Conservation (phyloP, 2,888 invertebrate genomes). For the Matsumyia berberina region DNA sequence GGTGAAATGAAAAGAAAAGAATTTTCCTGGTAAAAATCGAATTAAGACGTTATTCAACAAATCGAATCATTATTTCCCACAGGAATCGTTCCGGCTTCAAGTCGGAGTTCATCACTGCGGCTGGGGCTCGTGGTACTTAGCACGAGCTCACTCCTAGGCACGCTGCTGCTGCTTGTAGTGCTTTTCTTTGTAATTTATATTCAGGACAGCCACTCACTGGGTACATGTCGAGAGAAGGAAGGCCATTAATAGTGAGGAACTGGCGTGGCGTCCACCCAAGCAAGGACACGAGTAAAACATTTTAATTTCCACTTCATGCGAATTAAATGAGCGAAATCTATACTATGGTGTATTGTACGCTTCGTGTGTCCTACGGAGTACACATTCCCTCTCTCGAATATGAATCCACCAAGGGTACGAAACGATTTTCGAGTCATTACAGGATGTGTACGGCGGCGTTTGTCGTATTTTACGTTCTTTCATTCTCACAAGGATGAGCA, state of each 20-base stretch:
- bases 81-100: constrained; percentile 54
- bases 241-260: constrained; percentile 50
- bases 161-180: constrained; percentile 21
- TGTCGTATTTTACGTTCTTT: constrained; percentile 57
- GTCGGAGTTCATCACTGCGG: constrained; percentile 61
- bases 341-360: constrained; percentile 41
- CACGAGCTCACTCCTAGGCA: constrained; percentile 13
- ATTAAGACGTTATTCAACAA: constrained; percentile 72
- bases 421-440: constrained; percentile 69
- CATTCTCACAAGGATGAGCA: constrained; percentile 60
- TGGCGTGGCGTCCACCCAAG: constrained; percentile 37
- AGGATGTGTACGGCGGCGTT: constrained; percentile 52
- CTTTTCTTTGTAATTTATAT: constrained; percentile 70
- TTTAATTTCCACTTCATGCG: constrained; percentile 74
- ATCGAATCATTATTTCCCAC: constrained; percentile 73
- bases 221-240: constrained; percentile 38
- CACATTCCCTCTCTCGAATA: neutral
- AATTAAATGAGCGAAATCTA: constrained; percentile 72
- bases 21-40: constrained; percentile 68
- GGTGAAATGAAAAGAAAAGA: constrained; percentile 33
- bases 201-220: constrained; percentile 60
- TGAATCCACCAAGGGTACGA: constrained; percentile 48
- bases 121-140: constrained; percentile 21
- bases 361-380: constrained; percentile 32
- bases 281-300: constrained; percentile 70